Evolutionary conservation across 2,888 invertebrate species (phyloP), one percentile per base, ranked within the genome.

Genomic region (Phalera bucephala): DNA sequence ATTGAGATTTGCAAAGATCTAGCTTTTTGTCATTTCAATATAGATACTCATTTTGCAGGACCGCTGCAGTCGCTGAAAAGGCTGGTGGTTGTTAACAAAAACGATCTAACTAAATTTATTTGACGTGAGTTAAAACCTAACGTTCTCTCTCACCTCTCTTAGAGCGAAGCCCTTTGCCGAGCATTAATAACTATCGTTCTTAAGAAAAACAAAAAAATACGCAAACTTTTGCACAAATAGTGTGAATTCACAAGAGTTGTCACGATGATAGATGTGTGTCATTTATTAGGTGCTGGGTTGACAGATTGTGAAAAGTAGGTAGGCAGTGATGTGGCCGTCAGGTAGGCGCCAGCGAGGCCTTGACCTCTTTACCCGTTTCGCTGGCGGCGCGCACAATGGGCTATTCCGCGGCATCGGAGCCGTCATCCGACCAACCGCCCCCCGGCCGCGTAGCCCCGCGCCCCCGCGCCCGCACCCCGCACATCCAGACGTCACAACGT

Each of bases 301-400:
- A 41, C 34, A 33, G 34, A 17, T 58, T 57, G 33, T 38, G 29
- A 52, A 56, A 54, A 56, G 45, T 63, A 60, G 60, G 61, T 58
- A 63, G 56, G 62, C 57, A 50, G 55, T 45, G 62, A 54, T 62
- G 63, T 64, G 71, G 68, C 70, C 72, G 74, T 54, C 74, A 78
- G 76, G 77, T 76, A 76, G 82, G 82, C 85, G 84, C 82, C 82
- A 60, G 50, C 46, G 63, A 66, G 74, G 61, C 86, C 87, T 85
- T 86, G 86, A 86, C 84, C 85, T 55, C 72, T 79, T 80, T 80
- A 71, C 68, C 55, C 63, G 64, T 42, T 11, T 9, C 57, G 58
- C 49, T 60, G 14, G 56, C 52, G 55, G 47, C 48, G 51, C 56
- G 59, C 60, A 82, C 82, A 82, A 84, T 83, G 75, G 75, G 66